Evolutionary conservation across 1,140 invertebrate genomes (phyloP).

Genomic region (Zaprionus inermis): DNA sequence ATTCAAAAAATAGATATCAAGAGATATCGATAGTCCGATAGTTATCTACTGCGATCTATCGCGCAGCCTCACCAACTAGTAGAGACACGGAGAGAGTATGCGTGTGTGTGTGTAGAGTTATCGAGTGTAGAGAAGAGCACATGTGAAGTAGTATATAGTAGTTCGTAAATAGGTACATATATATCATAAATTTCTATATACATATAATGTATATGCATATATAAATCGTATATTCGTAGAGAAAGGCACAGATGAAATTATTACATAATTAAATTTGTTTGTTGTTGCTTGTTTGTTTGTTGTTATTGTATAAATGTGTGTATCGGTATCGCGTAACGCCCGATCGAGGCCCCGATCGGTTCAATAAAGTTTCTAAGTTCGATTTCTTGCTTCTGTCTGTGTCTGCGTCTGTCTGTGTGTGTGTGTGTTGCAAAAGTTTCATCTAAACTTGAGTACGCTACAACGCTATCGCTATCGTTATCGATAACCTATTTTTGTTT

Average conservation of each 20-base stretch:
- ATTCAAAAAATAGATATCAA: not conserved
- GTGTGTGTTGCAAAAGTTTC: conserved; percentile 57
- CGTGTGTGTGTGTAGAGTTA: conserved; percentile 16
- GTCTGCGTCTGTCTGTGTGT: conserved; percentile 12
- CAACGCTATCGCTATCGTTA: conserved; percentile 11
- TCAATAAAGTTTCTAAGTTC: conserved; percentile 59
- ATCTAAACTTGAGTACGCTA: conserved; percentile 64
- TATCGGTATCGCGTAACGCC: conserved; percentile 20
- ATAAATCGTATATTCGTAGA: conserved; percentile 62
- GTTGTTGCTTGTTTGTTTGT: conserved; percentile 30
- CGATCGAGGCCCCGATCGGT: conserved; percentile 24
- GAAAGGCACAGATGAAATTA: conserved; percentile 82
- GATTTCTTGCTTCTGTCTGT: conserved; percentile 52
- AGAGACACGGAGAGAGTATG: conserved; percentile 16
- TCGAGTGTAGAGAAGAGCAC: conserved; percentile 45
- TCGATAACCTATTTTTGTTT: conserved; percentile 14
- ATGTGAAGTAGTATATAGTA: conserved; percentile 44
- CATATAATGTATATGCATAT: conserved; percentile 40
- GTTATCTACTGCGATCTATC: not conserved
- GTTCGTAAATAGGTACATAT: conserved; percentile 46
- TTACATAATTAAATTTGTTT: conserved; percentile 71
- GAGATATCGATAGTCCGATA: conserved; percentile 12
- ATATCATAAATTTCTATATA: conserved; percentile 35
- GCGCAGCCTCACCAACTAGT: not conserved
- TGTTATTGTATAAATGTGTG: conserved; percentile 36